Base-by-base conservation (phyloP, 2,797 vertebrate species). In the Taenioides sp. region DNA sequence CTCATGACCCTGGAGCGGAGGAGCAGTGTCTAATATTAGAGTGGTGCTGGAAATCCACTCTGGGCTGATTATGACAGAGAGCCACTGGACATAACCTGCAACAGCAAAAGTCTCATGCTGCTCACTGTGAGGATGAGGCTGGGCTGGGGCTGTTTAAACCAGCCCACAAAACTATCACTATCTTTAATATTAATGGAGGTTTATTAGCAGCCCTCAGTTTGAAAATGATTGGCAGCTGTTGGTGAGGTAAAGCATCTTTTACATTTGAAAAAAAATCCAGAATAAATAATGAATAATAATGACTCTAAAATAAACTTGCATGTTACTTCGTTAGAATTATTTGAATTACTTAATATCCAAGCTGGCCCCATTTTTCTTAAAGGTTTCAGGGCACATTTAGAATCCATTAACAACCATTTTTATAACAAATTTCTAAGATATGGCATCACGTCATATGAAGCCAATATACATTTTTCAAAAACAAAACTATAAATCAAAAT, bases 31-130 rank as follows among this genome's bases (percentile, higher is more conserved):
- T 87, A 89, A 88, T 87, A 81, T 86, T 86, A 88, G 82, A 79
- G 68, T 71, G 68, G 64, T 73, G 65, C 77, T 83, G 84, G 78
- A 92, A 88, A 92, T 90, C 85, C 88, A 80, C 77, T 84, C 73
- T 83, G 74, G 81, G 76, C 80, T 87, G 79, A 84, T 89, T 87
- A 89, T 69, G 78, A 47, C 69, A 65, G 74, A 65, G 74, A 87
- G 79, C 76, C 65, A 80, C 68, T 77, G 76, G 67, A 63, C 65
- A 59, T 59, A 70, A 77, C 80, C 74, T 78, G 74, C 73, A 77
- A 68, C 75, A 68, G 76, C 75, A 75, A 88, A 80, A 80, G 70
- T 73, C 68, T 54, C 77, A 76, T 63, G 55, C 25, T 20, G 31
- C 60, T 62, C 60, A 37, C 17, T 37, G 5, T 16, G 2, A 60